Evolutionary conservation across 2,797 vertebrate species (phyloP).

Genomic region (Sebastiscus tertius): DNA sequence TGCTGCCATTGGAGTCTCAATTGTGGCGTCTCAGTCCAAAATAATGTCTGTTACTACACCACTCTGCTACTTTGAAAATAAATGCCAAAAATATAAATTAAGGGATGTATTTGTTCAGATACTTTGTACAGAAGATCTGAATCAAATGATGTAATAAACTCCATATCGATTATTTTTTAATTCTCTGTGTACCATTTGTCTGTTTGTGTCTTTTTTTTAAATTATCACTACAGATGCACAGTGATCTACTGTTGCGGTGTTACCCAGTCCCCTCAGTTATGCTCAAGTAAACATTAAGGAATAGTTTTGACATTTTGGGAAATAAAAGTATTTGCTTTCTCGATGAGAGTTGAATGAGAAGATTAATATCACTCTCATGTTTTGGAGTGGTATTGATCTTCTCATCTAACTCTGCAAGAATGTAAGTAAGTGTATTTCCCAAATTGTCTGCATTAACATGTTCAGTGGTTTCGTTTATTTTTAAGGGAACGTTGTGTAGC

Average conservation of each 20-base stretch:
- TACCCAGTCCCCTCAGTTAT: too few species aligned
- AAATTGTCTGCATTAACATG: neutral
- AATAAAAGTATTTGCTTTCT: too few species aligned
- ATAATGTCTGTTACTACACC: neutral
- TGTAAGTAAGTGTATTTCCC: too few species aligned
- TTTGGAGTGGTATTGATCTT: rapidly evolving
- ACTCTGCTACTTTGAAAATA: conserved; percentile 24
- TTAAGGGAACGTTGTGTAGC: too few species aligned
- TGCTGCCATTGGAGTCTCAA: neutral
- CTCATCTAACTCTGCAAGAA: too few species aligned
- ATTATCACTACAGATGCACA: neutral
- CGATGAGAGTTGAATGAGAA: too few species aligned
- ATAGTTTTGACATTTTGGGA: too few species aligned
- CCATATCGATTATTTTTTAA: conserved; percentile 5
- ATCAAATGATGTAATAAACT: conserved; percentile 52
- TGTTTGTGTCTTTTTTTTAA: neutral
- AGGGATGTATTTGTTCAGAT: conserved; percentile 20
- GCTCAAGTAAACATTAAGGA: neutral
- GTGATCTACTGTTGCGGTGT: neutral
- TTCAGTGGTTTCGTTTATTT: neutral
- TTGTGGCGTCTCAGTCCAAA: neutral
- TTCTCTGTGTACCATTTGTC: neutral
- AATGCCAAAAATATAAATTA: conserved; percentile 45
- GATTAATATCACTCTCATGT: too few species aligned
- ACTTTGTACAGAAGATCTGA: conserved; percentile 17